These are phyloP conservation scores for Antheraea pernyi DNA, from an alignment of 1,140 invertebrate genomes.

Conservation along the genomic window DNA sequence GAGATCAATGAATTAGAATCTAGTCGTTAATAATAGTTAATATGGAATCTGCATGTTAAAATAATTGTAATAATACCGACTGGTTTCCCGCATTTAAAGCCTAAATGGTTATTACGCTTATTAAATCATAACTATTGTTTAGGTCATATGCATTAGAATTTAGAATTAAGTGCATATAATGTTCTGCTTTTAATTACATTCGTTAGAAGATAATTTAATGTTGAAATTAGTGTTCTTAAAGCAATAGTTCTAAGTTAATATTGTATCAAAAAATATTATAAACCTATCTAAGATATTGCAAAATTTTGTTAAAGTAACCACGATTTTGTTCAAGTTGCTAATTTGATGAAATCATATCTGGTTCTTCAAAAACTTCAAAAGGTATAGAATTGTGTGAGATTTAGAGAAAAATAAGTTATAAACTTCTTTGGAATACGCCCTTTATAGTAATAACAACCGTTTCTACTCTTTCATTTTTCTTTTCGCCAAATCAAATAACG, in stretches of 20 bases:
- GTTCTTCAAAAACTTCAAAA: no score
- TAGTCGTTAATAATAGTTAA: conserved; percentile 20
- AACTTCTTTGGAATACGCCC: no score
- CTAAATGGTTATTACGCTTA: conserved; percentile 65
- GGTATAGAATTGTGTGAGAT: no score
- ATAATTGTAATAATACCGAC: conserved; percentile 15
- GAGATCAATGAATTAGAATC: conserved; percentile 14
- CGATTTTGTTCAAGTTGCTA: no score
- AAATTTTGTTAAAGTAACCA: no score
- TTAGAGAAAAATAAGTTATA: no score
- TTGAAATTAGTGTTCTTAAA: neutral
- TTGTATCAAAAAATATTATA: neutral
- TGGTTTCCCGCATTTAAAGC: conserved; percentile 30
- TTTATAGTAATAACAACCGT: no score
- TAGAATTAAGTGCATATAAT: neutral
- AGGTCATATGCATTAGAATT: neutral
- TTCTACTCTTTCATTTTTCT: no score
- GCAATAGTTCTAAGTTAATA: neutral
- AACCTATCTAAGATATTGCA: no score
- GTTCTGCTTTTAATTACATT: neutral
- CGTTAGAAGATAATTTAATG: neutral
- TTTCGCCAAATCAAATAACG: no score
- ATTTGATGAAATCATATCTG: no score
- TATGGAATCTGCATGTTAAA: conserved; percentile 9
- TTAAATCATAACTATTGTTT: conserved; percentile 49